Percentiles rank a stretch among this genome's conserved stretches.
Conservation (phyloP, 2,797 vertebrate species). For the Enoplosus armatus region DNA sequence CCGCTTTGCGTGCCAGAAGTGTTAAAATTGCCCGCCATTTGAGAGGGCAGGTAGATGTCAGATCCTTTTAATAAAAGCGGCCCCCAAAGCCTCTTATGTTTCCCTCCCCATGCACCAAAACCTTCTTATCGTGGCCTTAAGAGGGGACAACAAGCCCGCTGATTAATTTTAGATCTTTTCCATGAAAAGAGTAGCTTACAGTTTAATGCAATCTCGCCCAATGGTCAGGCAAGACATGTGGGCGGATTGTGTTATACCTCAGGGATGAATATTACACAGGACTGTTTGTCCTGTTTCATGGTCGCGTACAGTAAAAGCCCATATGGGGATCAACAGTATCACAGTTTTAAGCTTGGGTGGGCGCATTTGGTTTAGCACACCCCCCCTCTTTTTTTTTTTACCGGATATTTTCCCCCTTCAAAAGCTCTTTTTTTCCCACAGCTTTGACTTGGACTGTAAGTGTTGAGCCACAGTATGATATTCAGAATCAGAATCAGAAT, state of each 20-base stretch:
- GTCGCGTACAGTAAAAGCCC: slow-evolving; percentile 47
- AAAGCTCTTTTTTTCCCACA: neutral
- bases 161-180: slow-evolving; percentile 87
- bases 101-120: slow-evolving; percentile 69
- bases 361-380: slow-evolving; percentile 51
- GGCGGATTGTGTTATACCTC: slow-evolving; percentile 59
- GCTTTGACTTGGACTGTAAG: neutral
- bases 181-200: slow-evolving; percentile 85
- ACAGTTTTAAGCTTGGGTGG: slow-evolving; percentile 46
- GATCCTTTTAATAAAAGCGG: slow-evolving; percentile 82
- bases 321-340: slow-evolving; percentile 68
- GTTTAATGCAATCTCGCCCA: slow-evolving; percentile 81
- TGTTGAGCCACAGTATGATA: too few relatives aligned
- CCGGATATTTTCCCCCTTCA: slow-evolving; percentile 16
- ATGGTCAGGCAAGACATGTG: slow-evolving; percentile 61
- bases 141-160: slow-evolving; percentile 76
- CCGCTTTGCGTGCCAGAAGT: slow-evolving; percentile 68
- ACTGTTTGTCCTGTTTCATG: slow-evolving; percentile 51
- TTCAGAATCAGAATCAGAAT: too few relatives aligned
- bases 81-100: slow-evolving; percentile 85
- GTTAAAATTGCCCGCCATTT: slow-evolving; percentile 75
- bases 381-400: slow-evolving; percentile 16
- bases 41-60: slow-evolving; percentile 86
- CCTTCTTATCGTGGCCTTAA: slow-evolving; percentile 82
- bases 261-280: slow-evolving; percentile 51